phyloP scores from a whole-genome alignment of 30 jellyfish, hydroid and myxozoan species.

The Rhopilema esculentum region DNA sequence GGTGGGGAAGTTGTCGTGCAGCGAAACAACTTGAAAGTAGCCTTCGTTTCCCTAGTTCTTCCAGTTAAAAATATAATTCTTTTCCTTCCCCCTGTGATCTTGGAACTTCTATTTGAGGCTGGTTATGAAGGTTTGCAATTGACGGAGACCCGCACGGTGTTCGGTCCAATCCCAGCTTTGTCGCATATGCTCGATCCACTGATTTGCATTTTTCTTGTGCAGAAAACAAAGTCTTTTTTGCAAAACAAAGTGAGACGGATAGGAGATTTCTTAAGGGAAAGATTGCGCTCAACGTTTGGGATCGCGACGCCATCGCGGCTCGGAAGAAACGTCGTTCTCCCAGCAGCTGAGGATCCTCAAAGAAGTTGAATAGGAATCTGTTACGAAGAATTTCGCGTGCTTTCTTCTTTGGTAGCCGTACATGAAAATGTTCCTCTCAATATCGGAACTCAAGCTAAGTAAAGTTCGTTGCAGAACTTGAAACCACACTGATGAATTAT shows the following conservation, averaged over 20 bases:
- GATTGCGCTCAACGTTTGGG: neutral
- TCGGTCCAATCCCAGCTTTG: slow-evolving; percentile 16
- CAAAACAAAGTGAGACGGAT: neutral
- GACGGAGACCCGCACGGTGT: neutral
- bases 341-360: neutral
- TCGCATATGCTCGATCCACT: slow-evolving; percentile 15
- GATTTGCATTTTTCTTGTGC: slow-evolving; percentile 9
- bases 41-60: slow-evolving; percentile 1
- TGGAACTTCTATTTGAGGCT: slow-evolving; percentile 1
- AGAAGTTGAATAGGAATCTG: neutral
- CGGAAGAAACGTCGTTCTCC: neutral
- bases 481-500: no score
- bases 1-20: neutral
- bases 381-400: neutral
- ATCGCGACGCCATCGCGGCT: neutral
- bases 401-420: neutral
- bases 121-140: neutral
- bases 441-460: no score
- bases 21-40: neutral
- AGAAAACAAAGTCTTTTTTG: neutral
- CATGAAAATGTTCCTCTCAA: no score
- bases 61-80: slow-evolving; percentile 18
- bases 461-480: no score
- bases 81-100: slow-evolving; percentile 7
- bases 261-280: neutral